Percentiles rank a stretch among this genome's conserved stretches.
Evolutionary conservation across 2,888 invertebrate genomes (phyloP).

Genomic region (Sinhomidia bicolor): DNA sequence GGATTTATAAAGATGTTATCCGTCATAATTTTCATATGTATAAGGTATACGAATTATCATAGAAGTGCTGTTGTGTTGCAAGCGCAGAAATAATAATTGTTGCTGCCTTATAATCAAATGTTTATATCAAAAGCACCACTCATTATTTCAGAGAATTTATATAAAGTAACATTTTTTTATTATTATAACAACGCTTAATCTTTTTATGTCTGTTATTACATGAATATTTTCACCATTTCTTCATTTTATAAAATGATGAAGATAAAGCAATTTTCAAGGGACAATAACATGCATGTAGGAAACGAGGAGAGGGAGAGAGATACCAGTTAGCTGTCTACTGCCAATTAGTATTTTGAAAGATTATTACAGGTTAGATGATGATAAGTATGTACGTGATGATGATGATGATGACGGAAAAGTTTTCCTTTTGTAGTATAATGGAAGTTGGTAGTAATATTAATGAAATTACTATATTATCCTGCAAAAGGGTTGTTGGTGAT

Average conservation of each 20-base stretch:
- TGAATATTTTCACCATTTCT: slow-evolving; percentile 40
- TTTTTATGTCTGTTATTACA: slow-evolving; percentile 36
- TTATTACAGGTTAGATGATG: slow-evolving; percentile 67
- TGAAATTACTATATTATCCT: slow-evolving; percentile 42
- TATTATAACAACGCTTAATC: slow-evolving; percentile 39
- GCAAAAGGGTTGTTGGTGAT: slow-evolving; percentile 40
- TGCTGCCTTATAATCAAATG: slow-evolving; percentile 45
- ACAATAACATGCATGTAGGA: not conserved
- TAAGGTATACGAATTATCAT: not conserved
- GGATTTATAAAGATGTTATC: slow-evolving; percentile 53
- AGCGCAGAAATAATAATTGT: slow-evolving; percentile 30
- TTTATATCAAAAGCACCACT: slow-evolving; percentile 28
- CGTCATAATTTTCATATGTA: slow-evolving; percentile 42
- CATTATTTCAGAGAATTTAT: not conserved
- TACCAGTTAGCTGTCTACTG: slow-evolving; percentile 54
- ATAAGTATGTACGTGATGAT: slow-evolving; percentile 39
- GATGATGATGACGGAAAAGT: not conserved
- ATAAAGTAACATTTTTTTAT: slow-evolving; percentile 7
- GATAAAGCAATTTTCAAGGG: slow-evolving; percentile 67
- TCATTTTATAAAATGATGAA: not conserved
- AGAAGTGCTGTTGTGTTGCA: not conserved
- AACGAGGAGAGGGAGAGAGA: not conserved
- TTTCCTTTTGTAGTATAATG: slow-evolving; percentile 9
- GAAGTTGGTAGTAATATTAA: not conserved
- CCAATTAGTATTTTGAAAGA: slow-evolving; percentile 72